These are phyloP conservation scores for Hypothenemus hampei DNA, from an alignment of 1,140 invertebrate species.

Conservation along the genomic window DNA sequence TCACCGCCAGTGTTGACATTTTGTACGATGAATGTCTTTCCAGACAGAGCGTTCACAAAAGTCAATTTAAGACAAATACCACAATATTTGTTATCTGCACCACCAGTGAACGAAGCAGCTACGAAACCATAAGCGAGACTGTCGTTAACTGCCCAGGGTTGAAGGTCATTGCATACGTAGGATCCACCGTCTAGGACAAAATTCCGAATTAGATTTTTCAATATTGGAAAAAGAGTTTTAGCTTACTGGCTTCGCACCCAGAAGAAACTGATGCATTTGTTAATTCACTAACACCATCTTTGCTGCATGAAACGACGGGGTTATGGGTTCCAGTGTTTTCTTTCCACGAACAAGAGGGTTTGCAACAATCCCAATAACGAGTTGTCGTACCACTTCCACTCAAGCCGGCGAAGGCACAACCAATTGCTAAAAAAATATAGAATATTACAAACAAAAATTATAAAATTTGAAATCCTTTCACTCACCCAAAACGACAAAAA, in stretches of 20 bases:
- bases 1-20: conserved; percentile 22
- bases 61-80: conserved; percentile 19
- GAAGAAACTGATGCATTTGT: conserved; percentile 17
- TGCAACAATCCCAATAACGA: conserved; percentile 31
- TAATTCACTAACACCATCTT: conserved; percentile 11
- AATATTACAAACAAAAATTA: no score
- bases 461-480: no score
- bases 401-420: not conserved
- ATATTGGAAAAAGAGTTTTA: not conserved
- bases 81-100: conserved; percentile 16
- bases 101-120: conserved; percentile 28
- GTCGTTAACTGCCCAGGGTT: conserved; percentile 16
- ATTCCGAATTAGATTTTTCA: not conserved
- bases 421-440: not conserved
- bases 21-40: conserved; percentile 24
- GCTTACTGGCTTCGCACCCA: conserved; percentile 11
- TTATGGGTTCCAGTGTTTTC: conserved; percentile 14
- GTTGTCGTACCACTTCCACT: conserved; percentile 24
- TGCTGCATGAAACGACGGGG: conserved; percentile 16
- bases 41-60: conserved; percentile 10
- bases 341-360: conserved; percentile 27
- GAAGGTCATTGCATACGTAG: conserved; percentile 24
- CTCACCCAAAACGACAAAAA: no score
- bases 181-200: conserved; percentile 9
- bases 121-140: conserved; percentile 21